phyloP scores from a whole-genome alignment of 1,140 invertebrate genomes.

The Palaemon carinicauda region DNA sequence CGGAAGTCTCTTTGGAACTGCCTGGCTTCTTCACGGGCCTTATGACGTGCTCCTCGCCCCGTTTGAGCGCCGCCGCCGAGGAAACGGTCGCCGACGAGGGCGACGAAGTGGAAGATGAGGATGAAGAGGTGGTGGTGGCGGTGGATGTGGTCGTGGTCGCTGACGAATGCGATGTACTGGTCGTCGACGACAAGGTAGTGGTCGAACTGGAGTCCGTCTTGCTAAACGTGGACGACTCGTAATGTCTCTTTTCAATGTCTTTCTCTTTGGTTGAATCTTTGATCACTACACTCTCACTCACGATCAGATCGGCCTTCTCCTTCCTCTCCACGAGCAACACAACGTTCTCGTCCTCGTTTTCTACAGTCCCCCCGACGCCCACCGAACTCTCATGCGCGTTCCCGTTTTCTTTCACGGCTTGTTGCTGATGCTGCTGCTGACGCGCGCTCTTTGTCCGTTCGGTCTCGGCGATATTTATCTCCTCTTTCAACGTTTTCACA shows the following conservation, averaged over 20 bases:
- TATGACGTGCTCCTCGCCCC: background rate
- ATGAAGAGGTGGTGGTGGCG: too few species aligned
- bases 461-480: background rate
- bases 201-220: too few species aligned
- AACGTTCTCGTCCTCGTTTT: constrained; percentile 10
- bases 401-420: too few species aligned
- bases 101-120: too few species aligned
- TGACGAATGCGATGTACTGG: too few species aligned
- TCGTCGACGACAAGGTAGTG: too few species aligned
- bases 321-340: constrained; percentile 23
- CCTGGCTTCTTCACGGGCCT: background rate
- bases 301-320: constrained; percentile 32
- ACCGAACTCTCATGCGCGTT: background rate
- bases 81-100: too few species aligned
- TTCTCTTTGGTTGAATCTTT: constrained; percentile 39
- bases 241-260: background rate
- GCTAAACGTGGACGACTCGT: too few species aligned
- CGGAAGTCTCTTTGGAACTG: constrained; percentile 24
- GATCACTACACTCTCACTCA: constrained; percentile 45
- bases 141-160: too few species aligned
- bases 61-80: too few species aligned
- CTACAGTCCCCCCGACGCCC: background rate
- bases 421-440: too few species aligned
- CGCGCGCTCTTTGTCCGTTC: too few species aligned
- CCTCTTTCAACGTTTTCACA: background rate